These are phyloP conservation scores for Geothlypis trichas DNA, from an alignment of 2,113 vertebrate species.

Conservation along the genomic window DNA sequence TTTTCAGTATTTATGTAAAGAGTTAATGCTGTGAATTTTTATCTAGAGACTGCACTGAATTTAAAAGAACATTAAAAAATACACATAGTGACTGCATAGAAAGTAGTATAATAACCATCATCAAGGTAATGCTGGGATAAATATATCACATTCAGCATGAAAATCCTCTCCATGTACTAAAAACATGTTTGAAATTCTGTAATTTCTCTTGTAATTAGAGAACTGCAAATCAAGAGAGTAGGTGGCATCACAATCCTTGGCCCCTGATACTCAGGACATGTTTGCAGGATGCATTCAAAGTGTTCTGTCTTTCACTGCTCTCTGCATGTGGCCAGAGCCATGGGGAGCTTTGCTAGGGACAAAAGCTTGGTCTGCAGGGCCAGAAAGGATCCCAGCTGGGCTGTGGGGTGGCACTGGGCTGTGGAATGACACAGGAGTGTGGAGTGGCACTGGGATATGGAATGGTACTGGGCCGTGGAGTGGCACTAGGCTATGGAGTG, in stretches of 20 bases:
- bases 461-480: no score
- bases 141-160: neutral
- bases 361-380: neutral
- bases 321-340: neutral
- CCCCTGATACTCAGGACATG: neutral
- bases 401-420: no score
- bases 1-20: neutral
- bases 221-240: neutral
- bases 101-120: neutral
- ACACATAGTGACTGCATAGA: neutral
- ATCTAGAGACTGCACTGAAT: neutral
- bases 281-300: neutral
- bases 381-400: neutral
- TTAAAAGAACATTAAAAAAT: neutral
- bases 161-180: neutral
- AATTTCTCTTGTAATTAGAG: neutral
- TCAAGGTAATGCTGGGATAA: neutral
- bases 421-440: no score
- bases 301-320: neutral
- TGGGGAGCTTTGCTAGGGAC: neutral
- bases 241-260: neutral
- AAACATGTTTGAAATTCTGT: neutral
- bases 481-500: no score
- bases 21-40: neutral
- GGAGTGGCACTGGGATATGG: no score